These are phyloP conservation scores for Bombus ignitus DNA, from an alignment of 1,140 invertebrate genomes.

Conservation along the genomic window DNA sequence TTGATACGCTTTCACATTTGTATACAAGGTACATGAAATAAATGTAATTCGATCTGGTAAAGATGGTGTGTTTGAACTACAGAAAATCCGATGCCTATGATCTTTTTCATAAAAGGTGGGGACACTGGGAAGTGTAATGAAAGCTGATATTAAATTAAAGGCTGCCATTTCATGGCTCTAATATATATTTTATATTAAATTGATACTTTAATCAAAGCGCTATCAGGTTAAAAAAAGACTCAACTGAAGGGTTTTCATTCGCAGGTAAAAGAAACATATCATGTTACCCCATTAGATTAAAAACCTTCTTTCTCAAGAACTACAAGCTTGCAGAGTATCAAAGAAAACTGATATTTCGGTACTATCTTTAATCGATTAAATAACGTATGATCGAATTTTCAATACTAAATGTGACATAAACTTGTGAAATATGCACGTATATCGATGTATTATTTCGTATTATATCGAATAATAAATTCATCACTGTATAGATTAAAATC, in stretches of 20 bases:
- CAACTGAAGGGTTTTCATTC: not conserved
- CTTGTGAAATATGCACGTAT: too few relatives aligned
- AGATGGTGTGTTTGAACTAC: not conserved
- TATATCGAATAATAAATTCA: not conserved
- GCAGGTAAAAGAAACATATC: not conserved
- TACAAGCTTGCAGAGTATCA: not conserved
- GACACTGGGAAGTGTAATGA: not conserved
- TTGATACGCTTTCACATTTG: not conserved
- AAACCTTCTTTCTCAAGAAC: not conserved
- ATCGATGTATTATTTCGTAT: not conserved
- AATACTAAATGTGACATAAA: too few relatives aligned
- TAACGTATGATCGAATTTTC: not conserved
- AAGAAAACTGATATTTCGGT: not conserved
- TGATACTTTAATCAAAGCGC: not conserved
- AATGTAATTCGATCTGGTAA: not conserved
- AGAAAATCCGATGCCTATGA: not conserved
- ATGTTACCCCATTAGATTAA: not conserved
- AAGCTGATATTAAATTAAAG: constrained; percentile 10
- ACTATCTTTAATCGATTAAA: not conserved
- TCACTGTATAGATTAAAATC: too few relatives aligned
- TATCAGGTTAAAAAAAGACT: not conserved
- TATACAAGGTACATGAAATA: not conserved
- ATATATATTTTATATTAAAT: not conserved
- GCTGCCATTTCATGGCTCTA: not conserved
- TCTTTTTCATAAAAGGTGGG: not conserved